Conservation (phyloP, 2,888 invertebrate species). For the Timandra comae region DNA sequence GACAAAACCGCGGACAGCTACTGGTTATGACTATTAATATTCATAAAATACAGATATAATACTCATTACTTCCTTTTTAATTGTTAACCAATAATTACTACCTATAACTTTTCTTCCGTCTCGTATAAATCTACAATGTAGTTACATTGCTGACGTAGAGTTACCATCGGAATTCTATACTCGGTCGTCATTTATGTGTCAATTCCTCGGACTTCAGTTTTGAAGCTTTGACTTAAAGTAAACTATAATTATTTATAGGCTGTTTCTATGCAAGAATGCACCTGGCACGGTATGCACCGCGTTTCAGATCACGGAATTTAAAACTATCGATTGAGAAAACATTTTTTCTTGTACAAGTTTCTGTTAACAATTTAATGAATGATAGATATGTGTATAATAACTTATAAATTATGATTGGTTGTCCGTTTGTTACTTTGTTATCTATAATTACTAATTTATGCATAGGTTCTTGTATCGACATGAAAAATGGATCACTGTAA, state of each 20-base stretch:
- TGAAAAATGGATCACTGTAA: conserved; percentile 3
- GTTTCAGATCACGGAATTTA: conserved; percentile 32
- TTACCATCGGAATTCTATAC: conserved; percentile 24
- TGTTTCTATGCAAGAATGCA: conserved; percentile 36
- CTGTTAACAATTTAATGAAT: conserved; percentile 24
- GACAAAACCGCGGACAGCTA: no score
- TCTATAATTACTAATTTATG: conserved; percentile 11
- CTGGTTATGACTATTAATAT: no score
- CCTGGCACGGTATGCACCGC: conserved; percentile 26
- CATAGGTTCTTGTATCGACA: conserved; percentile 6
- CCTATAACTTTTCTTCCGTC: conserved; percentile 9
- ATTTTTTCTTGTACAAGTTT: conserved; percentile 27
- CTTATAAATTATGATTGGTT: no score
- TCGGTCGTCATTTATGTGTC: conserved; percentile 23
- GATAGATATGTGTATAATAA: conserved; percentile 32
- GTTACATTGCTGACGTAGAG: conserved; percentile 9
- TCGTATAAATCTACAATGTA: conserved; percentile 6
- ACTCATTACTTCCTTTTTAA: conserved; percentile 11
- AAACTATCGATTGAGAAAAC: no score
- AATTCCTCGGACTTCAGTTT: conserved; percentile 32
- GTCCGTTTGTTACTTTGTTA: conserved; percentile 18
- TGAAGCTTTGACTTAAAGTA: conserved; percentile 17
- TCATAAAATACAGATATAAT: no score
- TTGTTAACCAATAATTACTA: no score
- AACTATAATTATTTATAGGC: conserved; percentile 41